phyloP scores from a whole-genome alignment of 2,797 vertebrate species.

The Euphonia xanthogaster region DNA sequence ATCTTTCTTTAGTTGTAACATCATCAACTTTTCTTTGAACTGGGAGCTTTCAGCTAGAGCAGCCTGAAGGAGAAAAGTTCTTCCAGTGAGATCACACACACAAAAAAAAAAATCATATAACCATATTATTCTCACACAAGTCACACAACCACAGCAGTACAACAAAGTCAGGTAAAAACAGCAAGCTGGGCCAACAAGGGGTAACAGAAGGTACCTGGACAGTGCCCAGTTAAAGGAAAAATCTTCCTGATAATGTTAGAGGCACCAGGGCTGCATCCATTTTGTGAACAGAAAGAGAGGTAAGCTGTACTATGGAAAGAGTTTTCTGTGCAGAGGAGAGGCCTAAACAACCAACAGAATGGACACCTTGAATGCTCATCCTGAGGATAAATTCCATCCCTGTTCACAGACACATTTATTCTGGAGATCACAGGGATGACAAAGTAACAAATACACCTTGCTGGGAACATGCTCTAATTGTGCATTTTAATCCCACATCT shows the following conservation, averaged over 20 bases:
- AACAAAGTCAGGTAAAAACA: conserved; percentile 11
- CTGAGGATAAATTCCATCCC: not conserved
- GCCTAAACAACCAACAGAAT: conserved; percentile 56
- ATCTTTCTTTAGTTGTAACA: conserved; percentile 81
- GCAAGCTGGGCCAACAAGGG: not conserved
- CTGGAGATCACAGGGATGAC: not conserved
- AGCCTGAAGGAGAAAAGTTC: conserved; percentile 55
- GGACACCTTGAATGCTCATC: conserved; percentile 36
- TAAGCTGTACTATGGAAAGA: conserved; percentile 43
- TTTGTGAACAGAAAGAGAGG: conserved; percentile 54
- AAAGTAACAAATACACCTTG: not conserved
- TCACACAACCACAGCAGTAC: conserved; percentile 2
- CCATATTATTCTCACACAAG: not conserved
- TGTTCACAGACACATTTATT: conserved; percentile 1
- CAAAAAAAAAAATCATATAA: not conserved
- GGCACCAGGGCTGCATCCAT: conserved; percentile 18
- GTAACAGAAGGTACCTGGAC: conserved; percentile 36
- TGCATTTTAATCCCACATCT: not conserved
- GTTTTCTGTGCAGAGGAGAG: conserved; percentile 44
- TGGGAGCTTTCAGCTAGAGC: conserved; percentile 81
- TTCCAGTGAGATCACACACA: not conserved
- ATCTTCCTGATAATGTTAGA: conserved; percentile 38
- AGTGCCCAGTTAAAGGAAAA: conserved; percentile 44
- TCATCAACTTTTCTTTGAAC: conserved; percentile 82
- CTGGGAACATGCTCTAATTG: not conserved